Percentiles rank a stretch among this genome's conserved stretches.
phyloP scores from a whole-genome alignment of 2,888 invertebrate genomes.

The Tupiocoris notatus region DNA sequence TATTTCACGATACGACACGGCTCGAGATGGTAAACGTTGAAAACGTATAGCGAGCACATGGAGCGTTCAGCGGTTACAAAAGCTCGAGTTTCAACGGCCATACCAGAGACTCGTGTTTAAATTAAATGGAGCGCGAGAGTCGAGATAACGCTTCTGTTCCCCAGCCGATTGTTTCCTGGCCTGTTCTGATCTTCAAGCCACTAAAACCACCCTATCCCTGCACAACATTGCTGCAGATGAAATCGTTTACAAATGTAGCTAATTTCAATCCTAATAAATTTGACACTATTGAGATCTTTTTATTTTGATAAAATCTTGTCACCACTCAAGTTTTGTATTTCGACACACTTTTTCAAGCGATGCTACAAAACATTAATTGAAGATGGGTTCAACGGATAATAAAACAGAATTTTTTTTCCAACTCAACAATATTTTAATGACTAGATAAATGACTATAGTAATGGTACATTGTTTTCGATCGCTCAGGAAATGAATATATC shows the following conservation, averaged over 20 bases:
- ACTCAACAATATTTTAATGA: slow-evolving; percentile 34
- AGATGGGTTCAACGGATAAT: too few species aligned
- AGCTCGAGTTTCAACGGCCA: slow-evolving; percentile 13
- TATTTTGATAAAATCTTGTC: too few species aligned
- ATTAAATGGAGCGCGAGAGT: slow-evolving; percentile 52
- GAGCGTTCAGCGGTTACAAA: not conserved
- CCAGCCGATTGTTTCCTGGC: slow-evolving; percentile 37
- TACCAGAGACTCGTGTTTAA: slow-evolving; percentile 51
- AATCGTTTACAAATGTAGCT: too few species aligned
- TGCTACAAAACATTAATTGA: too few species aligned
- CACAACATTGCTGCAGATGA: too few species aligned
- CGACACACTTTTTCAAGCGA: too few species aligned
- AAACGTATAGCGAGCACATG: not conserved
- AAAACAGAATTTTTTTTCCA: too few species aligned
- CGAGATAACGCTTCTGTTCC: slow-evolving; percentile 43
- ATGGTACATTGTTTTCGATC: not conserved
- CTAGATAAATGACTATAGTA: slow-evolving; percentile 10
- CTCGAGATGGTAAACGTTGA: not conserved
- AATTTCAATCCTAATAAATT: too few species aligned
- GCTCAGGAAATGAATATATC: not conserved
- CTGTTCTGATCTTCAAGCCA: slow-evolving; percentile 11
- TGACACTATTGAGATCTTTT: too few species aligned
- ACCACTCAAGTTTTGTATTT: too few species aligned
- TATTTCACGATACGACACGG: not conserved
- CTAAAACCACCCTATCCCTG: not conserved